These are phyloP conservation scores for Nematopogon swammerdamellus DNA, from an alignment of 2,888 invertebrate genomes.

Conservation along the genomic window DNA sequence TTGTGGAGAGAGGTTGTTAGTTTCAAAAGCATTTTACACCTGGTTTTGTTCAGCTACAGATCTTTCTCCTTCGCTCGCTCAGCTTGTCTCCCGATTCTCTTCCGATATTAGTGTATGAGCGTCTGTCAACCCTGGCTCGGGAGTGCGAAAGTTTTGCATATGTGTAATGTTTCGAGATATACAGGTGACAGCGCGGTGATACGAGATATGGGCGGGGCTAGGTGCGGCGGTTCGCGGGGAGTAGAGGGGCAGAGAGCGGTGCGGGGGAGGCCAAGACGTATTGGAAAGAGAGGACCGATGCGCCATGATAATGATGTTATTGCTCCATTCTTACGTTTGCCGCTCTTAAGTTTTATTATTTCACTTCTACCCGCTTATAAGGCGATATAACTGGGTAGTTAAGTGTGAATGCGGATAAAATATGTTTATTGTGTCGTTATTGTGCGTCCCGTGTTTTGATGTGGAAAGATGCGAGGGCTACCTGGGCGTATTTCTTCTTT, in stretches of 20 bases:
- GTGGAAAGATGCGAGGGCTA: not conserved
- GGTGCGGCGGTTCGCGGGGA: not conserved
- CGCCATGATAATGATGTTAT: constrained; percentile 57
- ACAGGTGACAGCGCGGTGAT: constrained; percentile 54
- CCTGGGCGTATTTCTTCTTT: too few relatives aligned
- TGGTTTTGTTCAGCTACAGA: too few relatives aligned
- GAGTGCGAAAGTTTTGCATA: constrained; percentile 54
- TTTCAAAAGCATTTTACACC: too few relatives aligned
- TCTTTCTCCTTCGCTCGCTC: too few relatives aligned
- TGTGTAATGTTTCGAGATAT: constrained; percentile 57
- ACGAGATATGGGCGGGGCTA: constrained; percentile 44
- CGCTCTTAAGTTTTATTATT: constrained; percentile 54
- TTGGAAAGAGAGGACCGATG: constrained; percentile 54
- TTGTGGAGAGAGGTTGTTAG: too few relatives aligned
- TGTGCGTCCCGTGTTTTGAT: constrained; percentile 18
- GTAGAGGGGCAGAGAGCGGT: constrained; percentile 7
- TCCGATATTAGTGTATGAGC: too few relatives aligned
- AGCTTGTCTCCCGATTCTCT: too few relatives aligned
- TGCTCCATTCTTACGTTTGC: constrained; percentile 49
- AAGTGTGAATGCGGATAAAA: constrained; percentile 51
- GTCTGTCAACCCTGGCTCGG: constrained; percentile 13
- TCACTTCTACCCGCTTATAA: constrained; percentile 50
- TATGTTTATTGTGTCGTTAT: constrained; percentile 51
- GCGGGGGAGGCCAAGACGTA: constrained; percentile 48
- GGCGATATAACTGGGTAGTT: constrained; percentile 44